Evolutionary conservation across 2,888 invertebrate species (phyloP).

Genomic region (Lucinisca nassula): DNA sequence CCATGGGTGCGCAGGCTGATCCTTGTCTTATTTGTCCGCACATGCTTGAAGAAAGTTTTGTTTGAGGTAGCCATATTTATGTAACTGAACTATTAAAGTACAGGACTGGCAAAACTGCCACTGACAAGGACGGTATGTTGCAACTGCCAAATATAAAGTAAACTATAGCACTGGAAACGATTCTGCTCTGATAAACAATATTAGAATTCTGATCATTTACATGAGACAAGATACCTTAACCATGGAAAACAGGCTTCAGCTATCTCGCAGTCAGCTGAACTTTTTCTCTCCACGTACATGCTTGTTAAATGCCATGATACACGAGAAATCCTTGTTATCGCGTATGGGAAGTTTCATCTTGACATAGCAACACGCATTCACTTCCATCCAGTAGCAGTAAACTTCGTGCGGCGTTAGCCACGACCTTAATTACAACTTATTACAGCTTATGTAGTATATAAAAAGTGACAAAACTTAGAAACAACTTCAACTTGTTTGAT

Average conservation of each 20-base stretch:
- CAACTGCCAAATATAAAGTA: too few species aligned
- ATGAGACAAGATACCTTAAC: not conserved
- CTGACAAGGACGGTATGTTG: too few species aligned
- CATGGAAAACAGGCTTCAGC: not conserved
- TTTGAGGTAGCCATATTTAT: too few species aligned
- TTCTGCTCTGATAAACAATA: not conserved
- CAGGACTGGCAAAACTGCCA: too few species aligned
- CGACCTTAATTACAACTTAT: not conserved
- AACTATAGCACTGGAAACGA: too few species aligned
- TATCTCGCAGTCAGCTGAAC: not conserved
- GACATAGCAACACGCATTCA: not conserved
- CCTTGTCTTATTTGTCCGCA: too few species aligned
- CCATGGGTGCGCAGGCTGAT: too few species aligned
- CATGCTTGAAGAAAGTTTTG: too few species aligned
- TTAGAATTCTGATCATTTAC: not conserved
- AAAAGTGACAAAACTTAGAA: not conserved
- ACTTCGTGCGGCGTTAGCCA: not conserved
- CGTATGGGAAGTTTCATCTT: not conserved
- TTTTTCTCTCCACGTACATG: not conserved
- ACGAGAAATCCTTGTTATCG: not conserved
- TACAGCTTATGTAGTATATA: not conserved
- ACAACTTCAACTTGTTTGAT: not conserved
- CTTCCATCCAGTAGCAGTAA: not conserved
- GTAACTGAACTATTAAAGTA: too few species aligned
- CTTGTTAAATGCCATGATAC: not conserved